phyloP scores from a whole-genome alignment of 2,113 vertebrate genomes.

The Phylloscopus trochilus region DNA sequence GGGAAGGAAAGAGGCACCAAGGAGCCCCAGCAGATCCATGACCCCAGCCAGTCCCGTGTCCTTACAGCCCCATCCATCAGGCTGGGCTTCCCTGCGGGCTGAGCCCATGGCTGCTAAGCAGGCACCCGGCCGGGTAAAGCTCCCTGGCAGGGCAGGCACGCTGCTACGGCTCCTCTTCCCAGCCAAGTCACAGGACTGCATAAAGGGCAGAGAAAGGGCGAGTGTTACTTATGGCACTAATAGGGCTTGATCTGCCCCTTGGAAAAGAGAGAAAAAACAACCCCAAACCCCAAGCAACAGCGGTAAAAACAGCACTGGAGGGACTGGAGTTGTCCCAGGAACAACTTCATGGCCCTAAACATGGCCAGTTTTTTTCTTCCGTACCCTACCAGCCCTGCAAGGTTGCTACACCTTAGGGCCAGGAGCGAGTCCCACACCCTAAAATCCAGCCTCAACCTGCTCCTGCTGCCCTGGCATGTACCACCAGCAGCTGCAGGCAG shows the following conservation, averaged over 20 bases:
- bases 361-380: background rate
- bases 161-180: background rate
- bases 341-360: background rate
- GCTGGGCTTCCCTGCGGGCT: background rate
- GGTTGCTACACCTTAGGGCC: background rate
- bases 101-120: background rate
- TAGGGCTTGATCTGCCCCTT: background rate
- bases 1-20: background rate
- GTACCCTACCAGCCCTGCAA: background rate
- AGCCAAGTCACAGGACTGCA: background rate
- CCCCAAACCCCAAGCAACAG: background rate
- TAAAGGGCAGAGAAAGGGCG: background rate
- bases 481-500: background rate
- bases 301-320: background rate
- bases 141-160: background rate
- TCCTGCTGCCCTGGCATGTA: rapidly evolving
- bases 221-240: background rate
- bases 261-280: background rate
- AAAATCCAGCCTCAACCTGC: conserved; percentile 6
- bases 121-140: background rate
- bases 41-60: background rate
- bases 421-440: background rate
- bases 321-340: rapidly evolving
- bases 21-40: background rate
- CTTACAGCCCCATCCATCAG: background rate